These are phyloP conservation scores for Aspidiotus destructor DNA, from an alignment of 2,888 invertebrate genomes.

Conservation along the genomic window DNA sequence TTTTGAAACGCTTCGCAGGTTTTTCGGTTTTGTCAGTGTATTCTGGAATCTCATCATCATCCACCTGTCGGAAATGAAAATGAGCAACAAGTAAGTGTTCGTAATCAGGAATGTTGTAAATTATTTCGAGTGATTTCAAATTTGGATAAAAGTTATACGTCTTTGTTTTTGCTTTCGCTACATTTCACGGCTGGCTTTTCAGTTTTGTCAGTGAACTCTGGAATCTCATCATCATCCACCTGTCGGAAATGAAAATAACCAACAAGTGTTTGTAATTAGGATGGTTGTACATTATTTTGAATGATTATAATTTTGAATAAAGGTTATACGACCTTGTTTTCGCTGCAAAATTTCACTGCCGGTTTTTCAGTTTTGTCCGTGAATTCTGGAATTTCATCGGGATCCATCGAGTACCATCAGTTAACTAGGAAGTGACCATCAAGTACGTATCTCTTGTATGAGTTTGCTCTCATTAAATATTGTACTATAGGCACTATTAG, in stretches of 20 bases:
- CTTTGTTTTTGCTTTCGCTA: neutral
- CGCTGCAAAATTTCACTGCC: neutral
- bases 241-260: too few relatives aligned
- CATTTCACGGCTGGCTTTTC: neutral
- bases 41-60: neutral
- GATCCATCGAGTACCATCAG: too few relatives aligned
- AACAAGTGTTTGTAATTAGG: neutral
- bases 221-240: neutral
- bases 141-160: slow-evolving; percentile 12
- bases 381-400: slow-evolving; percentile 3
- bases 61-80: neutral
- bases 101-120: neutral
- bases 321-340: neutral
- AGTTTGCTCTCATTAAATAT: too few relatives aligned
- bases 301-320: slow-evolving; percentile 18
- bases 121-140: slow-evolving; percentile 2
- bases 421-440: too few relatives aligned
- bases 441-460: too few relatives aligned
- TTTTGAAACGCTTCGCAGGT: neutral
- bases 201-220: slow-evolving; percentile 7
- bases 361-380: neutral
- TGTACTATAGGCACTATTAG: too few relatives aligned
- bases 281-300: neutral
- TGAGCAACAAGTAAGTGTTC: neutral
- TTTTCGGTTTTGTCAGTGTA: neutral